phyloP scores from a whole-genome alignment of 2,113 vertebrate genomes.

The Zapus hudsonius region DNA sequence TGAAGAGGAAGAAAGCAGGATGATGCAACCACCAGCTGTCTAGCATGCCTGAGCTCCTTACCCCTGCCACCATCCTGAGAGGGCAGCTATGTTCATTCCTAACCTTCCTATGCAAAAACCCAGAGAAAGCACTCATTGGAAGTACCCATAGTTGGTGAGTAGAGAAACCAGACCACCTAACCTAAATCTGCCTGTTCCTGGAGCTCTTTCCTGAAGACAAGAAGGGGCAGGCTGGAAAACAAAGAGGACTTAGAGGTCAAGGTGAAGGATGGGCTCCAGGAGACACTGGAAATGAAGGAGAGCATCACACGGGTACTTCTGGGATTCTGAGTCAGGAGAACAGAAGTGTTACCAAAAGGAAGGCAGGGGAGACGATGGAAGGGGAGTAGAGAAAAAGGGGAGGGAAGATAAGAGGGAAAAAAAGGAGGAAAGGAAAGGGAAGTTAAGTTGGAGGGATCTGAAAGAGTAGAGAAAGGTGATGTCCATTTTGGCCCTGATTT shows the following conservation, averaged over 20 bases:
- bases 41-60: background rate
- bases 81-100: background rate
- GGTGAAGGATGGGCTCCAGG: background rate
- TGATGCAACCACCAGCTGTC: background rate
- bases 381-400: no score
- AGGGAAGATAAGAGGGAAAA: no score
- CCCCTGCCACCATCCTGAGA: background rate
- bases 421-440: background rate
- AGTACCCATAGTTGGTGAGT: background rate
- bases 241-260: background rate
- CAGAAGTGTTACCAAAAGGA: no score
- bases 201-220: background rate
- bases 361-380: background rate
- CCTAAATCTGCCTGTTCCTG: background rate
- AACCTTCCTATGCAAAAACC: background rate
- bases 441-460: background rate
- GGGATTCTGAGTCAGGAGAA: background rate
- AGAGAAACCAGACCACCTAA: background rate
- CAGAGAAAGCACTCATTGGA: background rate
- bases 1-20: background rate
- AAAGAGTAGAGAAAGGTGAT: background rate
- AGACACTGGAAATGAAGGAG: background rate
- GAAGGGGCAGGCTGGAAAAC: background rate
- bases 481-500: background rate
- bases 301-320: background rate